These are phyloP conservation scores for Aurelia aurita complex sp. Pacific DNA, from an alignment of 30 jellyfish, hydroid and myxozoan species.

Conservation along the genomic window DNA sequence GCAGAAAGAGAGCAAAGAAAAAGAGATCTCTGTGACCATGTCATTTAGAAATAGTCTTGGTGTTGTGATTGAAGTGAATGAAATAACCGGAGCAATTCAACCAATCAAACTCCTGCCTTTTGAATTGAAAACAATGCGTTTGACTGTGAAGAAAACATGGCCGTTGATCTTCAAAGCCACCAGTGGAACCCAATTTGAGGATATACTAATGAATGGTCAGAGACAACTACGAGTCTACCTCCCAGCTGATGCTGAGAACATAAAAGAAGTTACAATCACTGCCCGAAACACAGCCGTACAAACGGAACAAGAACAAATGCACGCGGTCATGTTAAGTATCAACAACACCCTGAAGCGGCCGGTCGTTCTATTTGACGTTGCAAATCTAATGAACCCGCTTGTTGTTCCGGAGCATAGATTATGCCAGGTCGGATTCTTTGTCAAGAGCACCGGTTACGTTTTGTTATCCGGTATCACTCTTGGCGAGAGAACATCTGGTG, in stretches of 20 bases:
- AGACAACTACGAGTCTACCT: conserved; percentile 72
- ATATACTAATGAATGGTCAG: conserved; percentile 88
- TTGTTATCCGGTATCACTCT: conserved; percentile 75
- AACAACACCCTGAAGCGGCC: conserved; percentile 80
- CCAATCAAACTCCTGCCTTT: conserved; percentile 71
- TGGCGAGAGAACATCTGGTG: conserved; percentile 59
- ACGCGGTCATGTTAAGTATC: conserved; percentile 63
- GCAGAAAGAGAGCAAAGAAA: conserved; percentile 5
- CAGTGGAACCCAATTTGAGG: conserved; percentile 59
- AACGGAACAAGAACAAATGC: conserved; percentile 8
- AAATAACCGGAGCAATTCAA: conserved; percentile 84
- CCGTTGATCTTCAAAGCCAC: conserved; percentile 86
- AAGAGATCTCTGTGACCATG: conserved; percentile 22
- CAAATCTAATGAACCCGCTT: conserved; percentile 76
- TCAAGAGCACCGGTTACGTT: conserved; percentile 65
- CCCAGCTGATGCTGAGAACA: conserved; percentile 11
- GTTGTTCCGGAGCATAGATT: conserved; percentile 74
- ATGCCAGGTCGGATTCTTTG: conserved; percentile 85
- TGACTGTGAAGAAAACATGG: conserved; percentile 76
- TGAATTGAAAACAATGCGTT: conserved; percentile 35
- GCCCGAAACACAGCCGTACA: conserved; percentile 17
- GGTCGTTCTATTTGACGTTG: conserved; percentile 75
- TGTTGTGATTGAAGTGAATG: conserved; percentile 57
- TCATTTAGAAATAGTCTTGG: conserved; percentile 49
- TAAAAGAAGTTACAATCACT: conserved; percentile 31